Evolutionary conservation across 2,797 vertebrate genomes (phyloP), one percentile per base, ranked within the genome.

Genomic region (Heterohyrax brucei): DNA sequence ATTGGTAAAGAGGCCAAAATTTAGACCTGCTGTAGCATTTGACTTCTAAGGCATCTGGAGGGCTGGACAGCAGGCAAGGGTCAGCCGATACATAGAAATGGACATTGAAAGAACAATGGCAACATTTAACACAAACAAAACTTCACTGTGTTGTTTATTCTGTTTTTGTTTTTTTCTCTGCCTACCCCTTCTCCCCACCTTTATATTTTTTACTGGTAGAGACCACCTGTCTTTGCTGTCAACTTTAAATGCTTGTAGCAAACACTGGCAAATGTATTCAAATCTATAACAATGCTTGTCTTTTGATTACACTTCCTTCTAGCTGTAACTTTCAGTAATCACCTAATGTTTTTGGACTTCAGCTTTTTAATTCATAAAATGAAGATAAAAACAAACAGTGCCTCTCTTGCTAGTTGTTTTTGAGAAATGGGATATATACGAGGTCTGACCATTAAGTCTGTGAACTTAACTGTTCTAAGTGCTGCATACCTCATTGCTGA

Each of bases 291-390:
- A 30, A 18, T 2, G 18, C 44, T 19, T 4, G 7, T n/a, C 61
- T 73, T 73, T 73, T 73, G 56, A 66, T 28, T 33, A 24, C 10
- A 10, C 46, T 4, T 50, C 53, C 39, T 59, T 39, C 28, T 24
- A 26, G 53, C n/a, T n/a, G 6, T 10, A 68, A 56, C 33, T 56
- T 44, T 76, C 44, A 64, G 53, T 56, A 30, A n/a, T 77, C 46
- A 48, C 6, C 44, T 33, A 9, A 48, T 16, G 33, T 33, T 33
- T 73, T 61, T 16, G 44, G 61, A n/a, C 24, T 44, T 94, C 14
- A 77, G n/a, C 53, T 28, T 56, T 89, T 89, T 70, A 68, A 39
- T 68, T 62, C 89, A 53, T 62, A 64, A 81, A 81, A 76, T 75
- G 84, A 64, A 75, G 33, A 39, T 73, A 76, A 5, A 56, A 76